Evolutionary conservation across 2,888 invertebrate genomes (phyloP), one percentile per base, ranked within the genome.

Genomic region (Glaucopsyche alexis): DNA sequence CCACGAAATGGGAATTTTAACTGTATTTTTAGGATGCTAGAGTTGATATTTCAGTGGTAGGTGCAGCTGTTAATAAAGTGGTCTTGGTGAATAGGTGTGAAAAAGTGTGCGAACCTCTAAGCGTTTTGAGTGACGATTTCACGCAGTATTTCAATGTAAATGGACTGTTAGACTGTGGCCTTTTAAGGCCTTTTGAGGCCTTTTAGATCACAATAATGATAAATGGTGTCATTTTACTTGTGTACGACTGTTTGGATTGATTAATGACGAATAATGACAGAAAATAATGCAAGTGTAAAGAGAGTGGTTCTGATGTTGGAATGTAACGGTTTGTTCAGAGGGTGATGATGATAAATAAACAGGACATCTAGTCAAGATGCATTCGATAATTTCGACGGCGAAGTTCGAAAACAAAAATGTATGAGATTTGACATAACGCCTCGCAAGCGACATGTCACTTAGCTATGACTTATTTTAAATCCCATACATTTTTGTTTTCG

Each of bases 151-250:
- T 84, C 86, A 86, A 85, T 76, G 74, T 79, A 73, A 77, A 77
- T 60, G 38, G 47, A 47, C 47, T 47, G 47, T 9, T 11, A 60
- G 76, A 78, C 88, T 91, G 92, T 86, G 92, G 92, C 86, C 88
- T 89, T 90, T 92, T 91, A 89, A 87, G 85, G 85, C 85, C 88
- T 89, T 90, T 92, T 91, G 89, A 87, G 85, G 85, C 85, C 83
- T 84, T 87, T 89, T 89, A 87, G 85, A 81, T 81, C 80, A 81
- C 78, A 78, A 76, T 78, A 75, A 83, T 89, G 91, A 91, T 90
- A 81, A 85, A 91, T 86, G 87, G 82, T 69, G 66, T 55, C 66
- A 50, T 73, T 66, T 60, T 71, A 42, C 11, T 72, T 45, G 16
- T 71, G 45, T 45, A n/a, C 14, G 40, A 19, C 19, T 71, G 11